These are phyloP conservation scores for Parnassius apollo DNA, from an alignment of 2,888 invertebrate species.

Conservation along the genomic window DNA sequence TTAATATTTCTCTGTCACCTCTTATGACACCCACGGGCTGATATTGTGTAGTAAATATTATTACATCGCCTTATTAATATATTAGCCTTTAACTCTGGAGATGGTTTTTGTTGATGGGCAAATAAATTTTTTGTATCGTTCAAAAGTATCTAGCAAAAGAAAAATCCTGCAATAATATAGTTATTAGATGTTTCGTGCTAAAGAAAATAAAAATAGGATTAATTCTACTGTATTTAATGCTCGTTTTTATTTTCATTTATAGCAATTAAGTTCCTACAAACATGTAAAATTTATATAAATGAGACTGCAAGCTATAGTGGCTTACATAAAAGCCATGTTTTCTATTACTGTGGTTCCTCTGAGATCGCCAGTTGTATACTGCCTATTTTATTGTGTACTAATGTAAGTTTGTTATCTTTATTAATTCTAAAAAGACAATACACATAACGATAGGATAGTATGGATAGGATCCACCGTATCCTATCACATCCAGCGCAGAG, in stretches of 20 bases:
- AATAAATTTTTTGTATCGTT: not conserved
- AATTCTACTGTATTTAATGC: not conserved
- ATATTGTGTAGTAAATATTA: no score
- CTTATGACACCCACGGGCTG: no score
- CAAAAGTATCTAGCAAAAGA: not conserved
- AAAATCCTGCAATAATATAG: not conserved
- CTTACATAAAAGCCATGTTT: conserved; percentile 5
- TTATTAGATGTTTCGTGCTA: no score
- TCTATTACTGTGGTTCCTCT: not conserved
- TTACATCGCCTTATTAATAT: no score
- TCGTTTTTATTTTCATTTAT: conserved; percentile 2
- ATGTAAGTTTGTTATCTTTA: not conserved
- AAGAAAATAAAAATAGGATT: not conserved
- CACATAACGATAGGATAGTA: no score
- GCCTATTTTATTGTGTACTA: no score
- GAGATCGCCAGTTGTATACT: not conserved
- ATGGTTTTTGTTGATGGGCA: not conserved
- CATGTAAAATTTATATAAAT: conserved; percentile 13
- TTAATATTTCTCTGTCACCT: no score
- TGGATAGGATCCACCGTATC: no score
- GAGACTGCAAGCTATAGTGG: conserved; percentile 13
- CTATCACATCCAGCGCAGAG: no score
- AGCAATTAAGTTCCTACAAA: conserved; percentile 16
- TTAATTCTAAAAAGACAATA: no score
- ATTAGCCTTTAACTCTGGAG: no score